Evolutionary conservation across 1,140 invertebrate species (phyloP).

Genomic region (Subanguina moxae): DNA sequence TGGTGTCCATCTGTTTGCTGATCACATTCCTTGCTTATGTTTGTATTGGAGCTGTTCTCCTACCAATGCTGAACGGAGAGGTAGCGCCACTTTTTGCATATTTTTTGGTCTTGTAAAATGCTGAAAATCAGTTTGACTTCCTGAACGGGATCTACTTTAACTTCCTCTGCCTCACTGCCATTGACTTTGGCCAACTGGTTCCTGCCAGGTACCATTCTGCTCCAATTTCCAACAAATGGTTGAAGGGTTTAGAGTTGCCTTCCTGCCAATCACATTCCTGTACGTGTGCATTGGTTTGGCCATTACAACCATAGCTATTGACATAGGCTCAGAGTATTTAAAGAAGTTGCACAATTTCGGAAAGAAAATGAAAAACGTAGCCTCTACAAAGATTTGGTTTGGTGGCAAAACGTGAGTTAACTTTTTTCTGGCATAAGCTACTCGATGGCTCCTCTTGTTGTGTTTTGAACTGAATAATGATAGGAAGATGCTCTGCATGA

Average conservation of each 20-base stretch:
- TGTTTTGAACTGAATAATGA: too few species aligned
- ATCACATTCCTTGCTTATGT: slow-evolving; percentile 44
- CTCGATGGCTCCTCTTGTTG: too few species aligned
- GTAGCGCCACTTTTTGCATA: slow-evolving; percentile 33
- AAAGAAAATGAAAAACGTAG: slow-evolving; percentile 49
- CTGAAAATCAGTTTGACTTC: slow-evolving; percentile 38
- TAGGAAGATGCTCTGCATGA: too few species aligned
- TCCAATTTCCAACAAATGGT: background rate
- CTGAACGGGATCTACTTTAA: slow-evolving; percentile 51
- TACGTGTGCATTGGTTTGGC: slow-evolving; percentile 52
- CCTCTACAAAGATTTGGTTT: slow-evolving; percentile 48
- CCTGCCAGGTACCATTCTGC: slow-evolving; percentile 26
- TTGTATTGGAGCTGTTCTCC: slow-evolving; percentile 44
- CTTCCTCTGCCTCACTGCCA: slow-evolving; percentile 50
- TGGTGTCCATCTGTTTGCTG: slow-evolving; percentile 40
- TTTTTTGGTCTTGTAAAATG: too few species aligned
- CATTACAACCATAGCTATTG: slow-evolving; percentile 52
- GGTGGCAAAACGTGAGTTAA: slow-evolving; percentile 48
- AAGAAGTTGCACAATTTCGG: slow-evolving; percentile 47
- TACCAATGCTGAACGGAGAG: slow-evolving; percentile 48
- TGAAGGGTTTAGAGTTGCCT: slow-evolving; percentile 21
- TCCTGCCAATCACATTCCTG: slow-evolving; percentile 50
- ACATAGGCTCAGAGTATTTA: slow-evolving; percentile 48
- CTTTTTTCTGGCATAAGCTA: background rate
- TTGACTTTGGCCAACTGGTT: slow-evolving; percentile 50